phyloP scores from a whole-genome alignment of 2,797 vertebrate species.

The Thripadectes ignobilis region DNA sequence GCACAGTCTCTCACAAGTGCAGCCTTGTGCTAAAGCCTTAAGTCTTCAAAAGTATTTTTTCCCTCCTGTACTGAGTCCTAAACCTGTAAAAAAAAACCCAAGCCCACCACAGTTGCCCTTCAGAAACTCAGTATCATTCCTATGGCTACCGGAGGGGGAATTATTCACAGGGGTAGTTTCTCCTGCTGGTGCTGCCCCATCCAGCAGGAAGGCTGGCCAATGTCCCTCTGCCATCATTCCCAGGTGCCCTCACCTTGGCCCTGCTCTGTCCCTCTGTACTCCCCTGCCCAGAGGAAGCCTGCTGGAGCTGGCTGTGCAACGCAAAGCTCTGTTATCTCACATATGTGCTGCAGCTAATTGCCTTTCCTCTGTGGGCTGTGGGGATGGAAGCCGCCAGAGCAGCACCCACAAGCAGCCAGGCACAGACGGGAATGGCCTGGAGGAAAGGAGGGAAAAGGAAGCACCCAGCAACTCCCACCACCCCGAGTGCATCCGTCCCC shows the following conservation, averaged over 20 bases:
- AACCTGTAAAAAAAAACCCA: not conserved
- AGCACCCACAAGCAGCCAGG: not conserved
- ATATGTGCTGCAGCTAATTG: not conserved
- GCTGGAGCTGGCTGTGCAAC: not conserved
- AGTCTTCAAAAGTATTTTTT: not conserved
- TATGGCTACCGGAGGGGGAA: fast-evolving
- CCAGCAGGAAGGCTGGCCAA: not conserved
- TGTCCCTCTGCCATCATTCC: not conserved
- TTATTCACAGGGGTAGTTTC: not conserved
- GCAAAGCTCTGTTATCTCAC: not conserved
- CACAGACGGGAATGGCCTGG: not conserved
- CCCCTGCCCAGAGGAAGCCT: not conserved
- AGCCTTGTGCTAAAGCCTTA: not conserved
- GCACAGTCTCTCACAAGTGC: fast-evolving
- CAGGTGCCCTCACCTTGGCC: not conserved
- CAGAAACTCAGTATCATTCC: not conserved
- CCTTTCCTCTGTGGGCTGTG: not conserved
- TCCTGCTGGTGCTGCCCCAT: not conserved
- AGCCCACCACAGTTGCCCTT: not conserved
- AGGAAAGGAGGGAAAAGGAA: constrained; percentile 8
- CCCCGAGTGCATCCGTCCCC: not conserved
- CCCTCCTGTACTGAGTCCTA: not conserved
- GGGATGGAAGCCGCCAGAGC: not conserved
- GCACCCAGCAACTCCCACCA: not conserved
- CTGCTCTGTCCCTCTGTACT: not conserved